Evolutionary conservation across 2,797 vertebrate genomes (phyloP), one percentile per base, ranked within the genome.

Genomic region (Prunella strophiata): DNA sequence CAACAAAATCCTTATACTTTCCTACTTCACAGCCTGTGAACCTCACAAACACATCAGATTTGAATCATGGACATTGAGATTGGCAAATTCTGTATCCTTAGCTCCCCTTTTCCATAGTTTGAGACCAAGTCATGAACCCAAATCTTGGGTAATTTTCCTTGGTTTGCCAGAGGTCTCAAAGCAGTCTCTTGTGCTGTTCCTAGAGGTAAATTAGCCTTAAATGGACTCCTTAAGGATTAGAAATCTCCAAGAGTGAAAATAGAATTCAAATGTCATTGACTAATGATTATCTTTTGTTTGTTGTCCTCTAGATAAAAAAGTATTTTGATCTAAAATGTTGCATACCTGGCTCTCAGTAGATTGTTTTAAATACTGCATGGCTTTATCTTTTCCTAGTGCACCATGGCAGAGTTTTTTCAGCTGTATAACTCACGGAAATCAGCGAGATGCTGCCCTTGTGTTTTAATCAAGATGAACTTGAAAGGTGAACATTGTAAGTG

Each of bases 381-480:
- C 58, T 93, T 94, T 87, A 81, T 91, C 48, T 61, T 91, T 91
- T 81, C 65, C 22, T 70, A 5, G 29, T 68, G 75, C 93, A 75
- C 75, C 85, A 16, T 58, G 94, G 73, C 75, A 93, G 97, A 91
- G 95, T 85, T 94, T 91, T 95, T 93, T 89, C 83, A 75, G 91
- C 94, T 94, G 88, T 80, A 67, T 95, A 97, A 96, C 93, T 97
- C 94, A 91, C 68, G 70, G 95, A 96, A 97, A 96, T 96, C 73
- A 27, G 87, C 0, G 38, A 94, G 95, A 97, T 80, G 71, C 95
- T 98, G 96, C 95, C 97, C 98, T 98, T 98, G 97, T 42, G 29
- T 98, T 98, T 97, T 98, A 98, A 98, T 98, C 97, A 98, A 97
- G 97, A 98, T 98, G 98, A 98, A 98, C 98, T 98, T 98, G 98